These are phyloP conservation scores for Drosophila fuyamai DNA, from an alignment of 1,140 invertebrate genomes.

Conservation along the genomic window DNA sequence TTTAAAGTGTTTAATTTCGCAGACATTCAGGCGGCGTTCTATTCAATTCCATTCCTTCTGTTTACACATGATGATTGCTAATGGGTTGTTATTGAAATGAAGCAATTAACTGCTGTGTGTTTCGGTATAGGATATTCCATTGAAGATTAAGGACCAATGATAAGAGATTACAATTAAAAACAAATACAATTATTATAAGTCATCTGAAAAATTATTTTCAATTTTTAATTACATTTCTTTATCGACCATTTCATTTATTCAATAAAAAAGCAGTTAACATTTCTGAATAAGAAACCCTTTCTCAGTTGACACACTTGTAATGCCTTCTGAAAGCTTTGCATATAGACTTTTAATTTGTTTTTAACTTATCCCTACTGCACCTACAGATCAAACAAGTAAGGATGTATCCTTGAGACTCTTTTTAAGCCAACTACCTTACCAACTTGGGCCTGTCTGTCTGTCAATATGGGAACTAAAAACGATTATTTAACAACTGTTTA, in stretches of 20 bases:
- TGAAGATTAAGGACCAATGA: not conserved
- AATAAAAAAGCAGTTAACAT: too few species aligned
- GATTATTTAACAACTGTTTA: conserved; percentile 79
- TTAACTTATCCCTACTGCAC: conserved; percentile 2
- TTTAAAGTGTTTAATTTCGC: conserved; percentile 77
- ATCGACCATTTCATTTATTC: too few species aligned
- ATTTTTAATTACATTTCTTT: too few species aligned
- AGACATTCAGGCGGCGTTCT: conserved; percentile 57
- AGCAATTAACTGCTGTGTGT: conserved; percentile 31
- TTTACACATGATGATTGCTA: conserved; percentile 16
- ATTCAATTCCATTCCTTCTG: conserved; percentile 2
- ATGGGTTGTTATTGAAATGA: conserved; percentile 34
- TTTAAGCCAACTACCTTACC: conserved; percentile 33
- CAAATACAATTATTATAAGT: not conserved
- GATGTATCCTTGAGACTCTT: conserved; percentile 50
- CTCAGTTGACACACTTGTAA: not conserved
- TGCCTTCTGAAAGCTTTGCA: not conserved
- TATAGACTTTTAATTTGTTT: conserved; percentile 16
- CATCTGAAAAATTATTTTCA: not conserved
- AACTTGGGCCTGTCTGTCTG: conserved; percentile 62
- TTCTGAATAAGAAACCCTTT: too few species aligned
- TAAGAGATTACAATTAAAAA: not conserved
- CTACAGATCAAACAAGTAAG: conserved; percentile 1
- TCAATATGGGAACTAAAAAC: conserved; percentile 65
- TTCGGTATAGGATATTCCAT: not conserved